A percentile compares a stretch with the other conserved stretches of the same genome.
Evolutionary conservation across 2,797 vertebrate species (phyloP).

Genomic region (Onychomys leucogaster): DNA sequence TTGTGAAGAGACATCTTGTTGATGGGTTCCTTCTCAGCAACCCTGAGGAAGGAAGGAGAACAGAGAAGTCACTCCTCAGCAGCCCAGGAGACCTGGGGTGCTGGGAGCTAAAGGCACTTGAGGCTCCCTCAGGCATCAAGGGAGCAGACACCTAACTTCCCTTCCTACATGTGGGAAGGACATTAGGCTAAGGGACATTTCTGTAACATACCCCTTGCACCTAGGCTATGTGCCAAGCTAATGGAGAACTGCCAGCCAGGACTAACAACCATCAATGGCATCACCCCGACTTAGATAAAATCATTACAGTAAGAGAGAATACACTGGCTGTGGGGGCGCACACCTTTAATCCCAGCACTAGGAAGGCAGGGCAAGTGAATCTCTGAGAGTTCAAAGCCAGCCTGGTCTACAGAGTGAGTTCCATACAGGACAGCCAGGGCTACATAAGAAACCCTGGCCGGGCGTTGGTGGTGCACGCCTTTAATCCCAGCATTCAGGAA

Average conservation of each 20-base stretch:
- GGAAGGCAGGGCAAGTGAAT: background rate
- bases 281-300: background rate
- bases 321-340: background rate
- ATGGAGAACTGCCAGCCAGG: background rate
- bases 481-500: no score
- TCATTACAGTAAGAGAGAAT: background rate
- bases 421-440: background rate
- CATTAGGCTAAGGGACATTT: background rate
- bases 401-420: background rate
- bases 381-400: background rate
- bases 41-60: conserved; percentile 86
- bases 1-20: conserved; percentile 99
- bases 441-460: background rate
- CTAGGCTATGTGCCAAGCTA: background rate
- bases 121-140: background rate
- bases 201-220: background rate
- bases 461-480: no score
- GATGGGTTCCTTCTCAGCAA: conserved; percentile 98
- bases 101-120: background rate
- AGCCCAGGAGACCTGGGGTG: background rate
- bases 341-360: background rate
- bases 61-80: background rate
- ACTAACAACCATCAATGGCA: background rate
- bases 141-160: rapidly evolving
- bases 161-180: background rate